Evolutionary conservation across 2,888 invertebrate genomes (phyloP).

Genomic region (Synergus itoensis): DNA sequence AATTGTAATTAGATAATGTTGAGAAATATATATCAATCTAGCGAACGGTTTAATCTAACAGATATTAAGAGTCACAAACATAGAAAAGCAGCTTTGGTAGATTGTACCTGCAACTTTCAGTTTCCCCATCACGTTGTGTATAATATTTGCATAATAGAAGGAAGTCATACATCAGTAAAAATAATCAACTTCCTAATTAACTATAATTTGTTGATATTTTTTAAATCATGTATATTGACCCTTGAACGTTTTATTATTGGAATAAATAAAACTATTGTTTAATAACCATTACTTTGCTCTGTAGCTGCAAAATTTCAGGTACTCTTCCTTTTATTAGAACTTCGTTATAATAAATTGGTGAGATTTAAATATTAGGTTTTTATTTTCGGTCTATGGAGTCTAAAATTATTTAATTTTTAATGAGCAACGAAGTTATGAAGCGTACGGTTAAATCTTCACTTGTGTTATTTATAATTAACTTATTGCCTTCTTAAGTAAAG

Average conservation of each 20-base stretch:
- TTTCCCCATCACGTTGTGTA: not conserved
- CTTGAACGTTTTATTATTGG: not conserved
- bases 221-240: not conserved
- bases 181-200: not conserved
- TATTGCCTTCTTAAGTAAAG: slow-evolving; percentile 30
- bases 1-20: not conserved
- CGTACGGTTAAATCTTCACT: not conserved
- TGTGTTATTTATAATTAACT: slow-evolving; percentile 8
- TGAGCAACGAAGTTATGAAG: not conserved
- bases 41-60: not conserved
- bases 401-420: not conserved
- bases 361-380: not conserved
- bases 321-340: slow-evolving; percentile 9
- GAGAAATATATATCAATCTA: slow-evolving; percentile 7
- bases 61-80: not conserved
- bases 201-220: not conserved
- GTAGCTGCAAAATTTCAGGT: slow-evolving; percentile 7
- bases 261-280: not conserved
- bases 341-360: not conserved
- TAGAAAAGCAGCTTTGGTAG: not conserved
- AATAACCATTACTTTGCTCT: not conserved
- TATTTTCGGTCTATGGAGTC: not conserved
- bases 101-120: not conserved
- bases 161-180: not conserved
- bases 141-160: not conserved